A percentile compares a stretch with the other conserved stretches of the same genome.
Evolutionary conservation across 2,113 vertebrate species (phyloP).

Genomic region (Heteronetta atricapilla): DNA sequence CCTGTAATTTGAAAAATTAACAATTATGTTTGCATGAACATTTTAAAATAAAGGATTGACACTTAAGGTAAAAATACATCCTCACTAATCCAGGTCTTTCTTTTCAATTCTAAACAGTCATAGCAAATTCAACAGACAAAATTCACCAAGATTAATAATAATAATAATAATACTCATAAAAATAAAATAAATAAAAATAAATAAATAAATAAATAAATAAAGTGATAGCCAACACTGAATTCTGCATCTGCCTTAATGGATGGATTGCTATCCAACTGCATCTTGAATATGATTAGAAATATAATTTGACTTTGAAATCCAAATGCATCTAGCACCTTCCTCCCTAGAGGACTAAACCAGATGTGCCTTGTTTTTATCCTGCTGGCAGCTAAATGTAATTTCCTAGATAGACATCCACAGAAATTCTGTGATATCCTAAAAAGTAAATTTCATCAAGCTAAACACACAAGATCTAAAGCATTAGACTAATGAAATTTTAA

Average conservation of each 20-base stretch:
- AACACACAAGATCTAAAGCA: background rate
- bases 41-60: background rate
- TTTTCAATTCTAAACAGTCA: background rate
- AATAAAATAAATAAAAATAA: no score
- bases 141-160: background rate
- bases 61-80: background rate
- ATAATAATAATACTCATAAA: no score
- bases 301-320: conserved; percentile 51
- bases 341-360: conserved; percentile 39
- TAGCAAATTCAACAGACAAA: background rate
- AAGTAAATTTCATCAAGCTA: conserved; percentile 40
- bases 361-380: conserved; percentile 50
- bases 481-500: conserved; percentile 8
- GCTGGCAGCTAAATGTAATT: conserved; percentile 28
- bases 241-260: background rate
- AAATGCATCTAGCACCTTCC: conserved; percentile 32
- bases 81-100: background rate
- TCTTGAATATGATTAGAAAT: conserved; percentile 29
- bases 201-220: background rate
- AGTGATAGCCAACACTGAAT: background rate
- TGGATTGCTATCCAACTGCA: conserved; percentile 25
- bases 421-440: conserved; percentile 41
- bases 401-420: conserved; percentile 27
- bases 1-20: background rate
- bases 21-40: background rate